Conservation (phyloP, 2,113 vertebrate genomes). For the Dunckerocampus dactyliophorus region DNA sequence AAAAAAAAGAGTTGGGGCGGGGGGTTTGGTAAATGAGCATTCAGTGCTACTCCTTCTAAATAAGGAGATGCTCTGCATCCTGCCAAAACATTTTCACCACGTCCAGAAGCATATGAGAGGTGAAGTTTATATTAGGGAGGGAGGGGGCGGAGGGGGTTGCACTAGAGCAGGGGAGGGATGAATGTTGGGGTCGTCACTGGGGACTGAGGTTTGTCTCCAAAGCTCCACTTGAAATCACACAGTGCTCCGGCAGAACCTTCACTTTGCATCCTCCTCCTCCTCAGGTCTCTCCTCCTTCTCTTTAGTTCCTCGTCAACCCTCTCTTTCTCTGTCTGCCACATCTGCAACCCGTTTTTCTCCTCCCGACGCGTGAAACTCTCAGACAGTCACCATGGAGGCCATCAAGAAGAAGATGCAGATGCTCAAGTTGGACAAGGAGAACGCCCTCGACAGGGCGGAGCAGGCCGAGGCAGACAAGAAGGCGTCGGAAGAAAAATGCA, state of each 20-base stretch:
- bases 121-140: slow-evolving; percentile 51
- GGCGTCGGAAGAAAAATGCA: slow-evolving; percentile 86
- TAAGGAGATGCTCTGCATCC: slow-evolving; percentile 73
- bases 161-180: slow-evolving; percentile 40
- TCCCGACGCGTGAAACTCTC: slow-evolving; percentile 1
- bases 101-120: slow-evolving; percentile 62
- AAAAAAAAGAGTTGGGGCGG: background rate
- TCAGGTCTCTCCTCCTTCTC: slow-evolving; percentile 15
- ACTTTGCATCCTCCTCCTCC: slow-evolving; percentile 52
- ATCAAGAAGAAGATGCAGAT: slow-evolving; percentile 99
- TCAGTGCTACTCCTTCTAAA: slow-evolving; percentile 68
- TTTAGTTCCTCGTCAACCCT: slow-evolving; percentile 32
- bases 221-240: slow-evolving; percentile 72
- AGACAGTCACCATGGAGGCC: slow-evolving; percentile 83
- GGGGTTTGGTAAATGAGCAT: background rate
- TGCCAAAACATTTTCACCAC: slow-evolving; percentile 56
- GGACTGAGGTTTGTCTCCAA: slow-evolving; percentile 73
- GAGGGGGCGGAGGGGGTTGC: slow-evolving; percentile 22
- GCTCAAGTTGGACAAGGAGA: slow-evolving; percentile 95
- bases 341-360: slow-evolving; percentile 6
- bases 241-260: slow-evolving; percentile 45
- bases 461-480: slow-evolving; percentile 90
- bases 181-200: slow-evolving; percentile 65
- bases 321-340: slow-evolving; percentile 11
- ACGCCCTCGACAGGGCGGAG: slow-evolving; percentile 88